Evolutionary conservation across 2,113 vertebrate species (phyloP).

Genomic region (Protomyctophum bolini): DNA sequence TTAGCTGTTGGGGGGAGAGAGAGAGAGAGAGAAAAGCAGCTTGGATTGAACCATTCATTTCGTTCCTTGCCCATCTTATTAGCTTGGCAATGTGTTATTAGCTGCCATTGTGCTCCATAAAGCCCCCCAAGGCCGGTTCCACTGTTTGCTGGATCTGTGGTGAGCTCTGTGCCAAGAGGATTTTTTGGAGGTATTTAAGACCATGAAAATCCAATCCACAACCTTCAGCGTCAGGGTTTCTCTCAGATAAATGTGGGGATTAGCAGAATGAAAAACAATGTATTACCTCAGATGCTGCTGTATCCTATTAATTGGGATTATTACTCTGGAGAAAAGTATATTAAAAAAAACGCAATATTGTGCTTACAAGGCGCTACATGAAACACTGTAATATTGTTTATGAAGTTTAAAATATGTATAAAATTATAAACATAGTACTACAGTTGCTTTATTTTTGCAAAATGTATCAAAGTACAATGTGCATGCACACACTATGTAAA

Average conservation of each 20-base stretch:
- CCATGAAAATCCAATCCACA: slow-evolving; percentile 76
- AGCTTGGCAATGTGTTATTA: slow-evolving; percentile 75
- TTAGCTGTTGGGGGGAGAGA: slow-evolving; percentile 66
- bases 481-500: too few species aligned
- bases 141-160: slow-evolving; percentile 65
- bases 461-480: too few species aligned
- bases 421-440: slow-evolving; percentile 4
- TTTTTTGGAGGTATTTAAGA: slow-evolving; percentile 71
- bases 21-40: slow-evolving; percentile 63
- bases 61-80: slow-evolving; percentile 74
- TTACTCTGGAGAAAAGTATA: slow-evolving; percentile 33
- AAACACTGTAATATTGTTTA: slow-evolving; percentile 35
- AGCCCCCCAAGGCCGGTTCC: slow-evolving; percentile 69
- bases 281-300: slow-evolving; percentile 65
- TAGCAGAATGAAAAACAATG: slow-evolving; percentile 69
- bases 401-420: slow-evolving; percentile 28
- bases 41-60: slow-evolving; percentile 69
- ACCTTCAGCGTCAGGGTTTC: slow-evolving; percentile 70
- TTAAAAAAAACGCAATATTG: slow-evolving; percentile 43
- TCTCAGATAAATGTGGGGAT: slow-evolving; percentile 74
- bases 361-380: slow-evolving; percentile 32
- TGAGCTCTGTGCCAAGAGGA: slow-evolving; percentile 63
- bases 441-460: too few species aligned
- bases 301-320: slow-evolving; percentile 74
- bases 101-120: slow-evolving; percentile 72